Base-by-base conservation (phyloP, 2,888 invertebrate genomes). In the Cantharis flavilabris region DNA sequence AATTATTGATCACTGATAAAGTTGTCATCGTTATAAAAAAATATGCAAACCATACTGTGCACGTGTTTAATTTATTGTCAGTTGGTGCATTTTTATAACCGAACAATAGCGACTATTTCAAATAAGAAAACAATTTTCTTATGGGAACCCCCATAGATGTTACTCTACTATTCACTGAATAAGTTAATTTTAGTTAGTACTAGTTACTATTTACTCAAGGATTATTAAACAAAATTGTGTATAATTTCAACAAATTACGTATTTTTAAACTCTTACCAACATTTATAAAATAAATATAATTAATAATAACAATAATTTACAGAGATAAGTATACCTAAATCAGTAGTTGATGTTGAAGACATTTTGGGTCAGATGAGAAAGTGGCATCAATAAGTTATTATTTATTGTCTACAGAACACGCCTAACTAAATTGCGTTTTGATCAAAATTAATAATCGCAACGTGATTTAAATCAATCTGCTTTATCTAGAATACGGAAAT, bases 291-390 rank as follows among this genome's bases (percentile, higher is more conserved):
- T 13, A 67, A 23, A 67, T 10, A 13, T 1, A 20, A 23, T 67
- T n/a, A 67, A 67, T 23, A 63, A 71, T 18, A 49, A 62, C 1
- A 26, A 62, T 9, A 26, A 62, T 62, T 23, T 10, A 62, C 62
- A 13, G 71, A 18, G 13, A 3, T 14, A 65, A 20, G 65, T 30
- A 28, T 26, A 30, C 28, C 10, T 33, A 16, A 16, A 16, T 33
- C n/a, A 49, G 11, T 20, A 18, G 23, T 71, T 3, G 23, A 71
- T 28, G 67, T 72, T 28, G 69, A 26, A 62, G 69, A 69, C 69
- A 69, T 71, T 75, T 75, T 75, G 75, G 75, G 75, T 75, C 75
- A 71, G 70, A 71, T 71, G 75, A 65, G 75, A 75, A 75, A 75
- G 75, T 75, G 70, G 71, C 67, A 75, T 71, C 30, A 71, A 16